Evolutionary conservation across 2,113 vertebrate genomes (phyloP), one percentile per base, ranked within the genome.

Genomic region (Halcyon malimbica): DNA sequence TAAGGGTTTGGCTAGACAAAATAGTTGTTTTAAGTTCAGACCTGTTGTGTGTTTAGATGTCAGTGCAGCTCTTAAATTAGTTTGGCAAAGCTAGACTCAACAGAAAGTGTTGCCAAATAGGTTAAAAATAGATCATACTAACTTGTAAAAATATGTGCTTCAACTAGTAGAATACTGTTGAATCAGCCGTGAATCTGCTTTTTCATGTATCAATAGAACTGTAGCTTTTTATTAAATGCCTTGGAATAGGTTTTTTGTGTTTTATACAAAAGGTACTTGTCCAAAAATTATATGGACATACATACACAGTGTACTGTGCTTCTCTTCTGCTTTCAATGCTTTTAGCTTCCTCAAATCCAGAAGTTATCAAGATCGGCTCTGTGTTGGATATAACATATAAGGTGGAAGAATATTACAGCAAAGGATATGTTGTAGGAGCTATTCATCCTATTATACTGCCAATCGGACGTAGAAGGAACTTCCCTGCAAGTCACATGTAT

Each of bases 371-470:
- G 76, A 98, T 99, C 93, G 92, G 98, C 37, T 99, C 99, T 5
- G 97, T 99, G 78, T 96, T 98, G 71, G 99, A 99, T 97, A 98
- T 99, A 91, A 98, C 98, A 41, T 95, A 98, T 83, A 98, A 98
- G 41, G 98, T 99, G 96, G 99, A 99, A 95, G 98, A 98, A 2
- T 99, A 99, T 96, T 99, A 99, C 97, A 98, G 98, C 21, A 98
- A 98, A 90, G 99, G 99, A 39, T 99, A 99, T 65, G 89, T 99
- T 51, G 98, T 99, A 37, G 95, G 98, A 16, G 98, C 99, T 67
- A 94, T 99, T 84, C 99, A 99, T 89, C 99, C 99, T 87, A 97
- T 99, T 75, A 97, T 99, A 87, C 98, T 99, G 73, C 98, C 99
- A 4, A 87, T 98, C 65, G 98, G 99, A 18, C 98, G 93, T 2